Percentiles rank a stretch among this genome's conserved stretches.
phyloP scores from a whole-genome alignment of 2,113 vertebrate species.

The Serinus canaria region DNA sequence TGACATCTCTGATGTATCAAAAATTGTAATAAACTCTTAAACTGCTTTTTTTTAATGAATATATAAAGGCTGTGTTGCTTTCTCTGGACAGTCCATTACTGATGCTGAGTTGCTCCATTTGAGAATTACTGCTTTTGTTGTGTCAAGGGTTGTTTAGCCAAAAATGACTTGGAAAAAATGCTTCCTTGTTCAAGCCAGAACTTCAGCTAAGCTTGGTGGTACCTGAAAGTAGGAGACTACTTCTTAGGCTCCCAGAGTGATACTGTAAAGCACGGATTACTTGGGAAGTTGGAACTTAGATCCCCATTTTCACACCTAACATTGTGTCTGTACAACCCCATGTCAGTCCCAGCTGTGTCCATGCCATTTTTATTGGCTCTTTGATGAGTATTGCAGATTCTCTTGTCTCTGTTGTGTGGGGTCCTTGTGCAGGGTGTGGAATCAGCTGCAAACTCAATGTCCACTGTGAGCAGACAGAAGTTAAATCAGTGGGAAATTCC shows the following conservation, averaged over 20 bases:
- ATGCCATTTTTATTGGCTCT: not conserved
- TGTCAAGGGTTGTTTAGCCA: not conserved
- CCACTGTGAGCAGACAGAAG: not conserved
- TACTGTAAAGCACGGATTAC: not conserved
- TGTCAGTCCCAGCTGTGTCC: not conserved
- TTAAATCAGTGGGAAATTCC: not conserved
- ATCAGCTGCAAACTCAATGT: not conserved
- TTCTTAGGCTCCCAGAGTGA: not conserved
- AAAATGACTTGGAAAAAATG: not conserved
- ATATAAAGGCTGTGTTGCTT: not conserved
- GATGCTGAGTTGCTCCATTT: not conserved
- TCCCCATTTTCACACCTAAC: not conserved
- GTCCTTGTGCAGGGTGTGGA: not conserved
- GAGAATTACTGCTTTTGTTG: not conserved
- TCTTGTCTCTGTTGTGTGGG: not conserved
- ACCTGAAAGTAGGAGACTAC: not conserved
- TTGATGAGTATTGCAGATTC: not conserved
- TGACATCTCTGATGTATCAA: not conserved
- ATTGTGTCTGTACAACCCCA: not conserved
- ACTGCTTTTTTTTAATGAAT: not conserved
- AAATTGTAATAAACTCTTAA: conserved; percentile 20
- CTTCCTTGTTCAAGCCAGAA: not conserved
- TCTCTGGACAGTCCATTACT: not conserved
- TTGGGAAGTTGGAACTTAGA: not conserved
- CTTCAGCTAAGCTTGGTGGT: not conserved